A percentile compares a stretch with the other conserved stretches of the same genome.
These are phyloP conservation scores for Acanthoscelides obtectus DNA, from an alignment of 2,888 invertebrate genomes.

Conservation along the genomic window DNA sequence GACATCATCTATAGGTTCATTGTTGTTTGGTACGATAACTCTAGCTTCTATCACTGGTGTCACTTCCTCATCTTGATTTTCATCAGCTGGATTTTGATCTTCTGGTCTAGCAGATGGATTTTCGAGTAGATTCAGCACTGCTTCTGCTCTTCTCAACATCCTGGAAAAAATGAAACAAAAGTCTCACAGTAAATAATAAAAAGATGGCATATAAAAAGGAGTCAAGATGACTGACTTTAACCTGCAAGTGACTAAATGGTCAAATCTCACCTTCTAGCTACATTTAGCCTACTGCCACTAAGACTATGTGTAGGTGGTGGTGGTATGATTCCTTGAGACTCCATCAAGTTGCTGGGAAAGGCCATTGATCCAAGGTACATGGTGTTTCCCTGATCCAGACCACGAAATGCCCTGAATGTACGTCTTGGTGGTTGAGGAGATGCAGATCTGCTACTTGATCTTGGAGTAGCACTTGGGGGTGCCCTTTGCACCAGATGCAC, in stretches of 20 bases:
- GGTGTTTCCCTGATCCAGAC: slow-evolving; percentile 45
- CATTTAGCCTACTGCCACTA: slow-evolving; percentile 50
- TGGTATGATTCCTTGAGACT: slow-evolving; percentile 46
- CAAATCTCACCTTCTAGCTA: slow-evolving; percentile 44
- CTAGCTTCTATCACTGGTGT: slow-evolving; percentile 47
- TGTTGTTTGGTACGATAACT: slow-evolving; percentile 41
- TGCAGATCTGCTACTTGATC: slow-evolving; percentile 28
- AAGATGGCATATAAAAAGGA: neutral
- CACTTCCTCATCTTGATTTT: slow-evolving; percentile 43
- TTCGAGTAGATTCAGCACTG: slow-evolving; percentile 48
- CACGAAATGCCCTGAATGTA: slow-evolving; percentile 25
- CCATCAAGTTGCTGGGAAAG: slow-evolving; percentile 50
- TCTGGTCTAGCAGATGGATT: slow-evolving; percentile 38
- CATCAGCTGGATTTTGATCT: slow-evolving; percentile 33
- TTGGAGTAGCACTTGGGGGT: slow-evolving; percentile 56
- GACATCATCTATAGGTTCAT: slow-evolving; percentile 39
- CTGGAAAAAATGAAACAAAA: slow-evolving; percentile 20
- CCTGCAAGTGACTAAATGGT: too few species aligned
- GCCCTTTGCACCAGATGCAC: slow-evolving; percentile 87
- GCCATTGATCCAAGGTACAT: slow-evolving; percentile 59
- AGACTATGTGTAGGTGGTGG: slow-evolving; percentile 51
- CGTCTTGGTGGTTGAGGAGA: slow-evolving; percentile 27
- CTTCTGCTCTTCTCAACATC: slow-evolving; percentile 50
- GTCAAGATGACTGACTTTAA: too few species aligned
- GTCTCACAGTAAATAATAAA: neutral